A percentile compares a stretch with the other conserved stretches of the same genome.
Conservation (phyloP, 2,797 vertebrate genomes). For the Heliangelus exortis region DNA sequence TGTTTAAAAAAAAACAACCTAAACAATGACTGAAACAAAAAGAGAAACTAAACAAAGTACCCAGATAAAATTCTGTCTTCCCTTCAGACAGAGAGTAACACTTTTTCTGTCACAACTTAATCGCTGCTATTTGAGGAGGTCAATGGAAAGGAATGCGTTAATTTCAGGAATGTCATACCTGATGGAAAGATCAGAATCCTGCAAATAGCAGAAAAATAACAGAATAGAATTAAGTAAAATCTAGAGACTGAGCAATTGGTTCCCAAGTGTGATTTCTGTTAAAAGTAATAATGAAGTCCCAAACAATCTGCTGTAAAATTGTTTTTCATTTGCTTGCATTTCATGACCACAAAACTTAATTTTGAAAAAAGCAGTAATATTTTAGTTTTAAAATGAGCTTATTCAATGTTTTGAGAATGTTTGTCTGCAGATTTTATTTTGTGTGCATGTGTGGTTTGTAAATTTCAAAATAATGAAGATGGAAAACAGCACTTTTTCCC, state of each 20-base stretch:
- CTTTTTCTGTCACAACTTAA: not conserved
- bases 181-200: not conserved
- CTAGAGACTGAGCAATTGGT: not conserved
- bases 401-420: not conserved
- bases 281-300: not conserved
- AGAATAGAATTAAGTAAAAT: not conserved
- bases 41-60: not conserved
- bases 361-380: not conserved
- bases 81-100: not conserved
- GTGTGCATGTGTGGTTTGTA: not conserved
- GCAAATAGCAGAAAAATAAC: not conserved
- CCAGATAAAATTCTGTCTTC: not conserved
- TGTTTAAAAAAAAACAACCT: not conserved
- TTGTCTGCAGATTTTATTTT: not conserved
- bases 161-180: not conserved
- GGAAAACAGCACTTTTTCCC: not conserved
- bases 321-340: not conserved
- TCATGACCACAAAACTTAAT: not conserved
- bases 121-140: not conserved
- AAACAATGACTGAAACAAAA: not conserved
- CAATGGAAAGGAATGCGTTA: not conserved
- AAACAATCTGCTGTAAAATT: not conserved
- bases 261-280: not conserved
- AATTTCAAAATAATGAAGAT: not conserved
- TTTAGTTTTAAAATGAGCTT: not conserved